Evolutionary conservation across 2,888 invertebrate genomes (phyloP), one percentile per base, ranked within the genome.

Genomic region (Copidosoma aretas): DNA sequence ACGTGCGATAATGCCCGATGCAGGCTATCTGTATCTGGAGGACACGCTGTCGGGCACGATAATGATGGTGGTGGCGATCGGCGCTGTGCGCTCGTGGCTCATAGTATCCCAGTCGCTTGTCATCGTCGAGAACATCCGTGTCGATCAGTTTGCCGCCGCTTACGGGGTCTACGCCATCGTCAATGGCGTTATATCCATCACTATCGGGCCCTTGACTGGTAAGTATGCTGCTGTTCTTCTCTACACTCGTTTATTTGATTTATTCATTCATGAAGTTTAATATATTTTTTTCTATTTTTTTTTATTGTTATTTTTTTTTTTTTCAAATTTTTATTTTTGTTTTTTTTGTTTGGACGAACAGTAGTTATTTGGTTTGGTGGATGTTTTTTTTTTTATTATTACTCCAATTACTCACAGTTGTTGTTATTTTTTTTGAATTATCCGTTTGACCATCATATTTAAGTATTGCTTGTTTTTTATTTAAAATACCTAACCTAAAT

Each of bases 141-240:
- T 89, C 1, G 89, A 91, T 60, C 86, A 90, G 75, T 92, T 91
- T 77, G 89, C 91, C 10, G 90, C 90, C 0, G 92, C 92, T 0
- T 88, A 91, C 76, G 91, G 92, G 0, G 82, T 93, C 52, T 91
- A 89, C 76, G 91, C 91, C 80, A 87, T 92, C 25, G 88, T 92
- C 68, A 90, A 89, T 71, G 93, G 92, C 1, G 84, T 88, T 32
- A 85, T 90, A 8, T 89, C 89, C 81, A 86, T 91, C 43, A 75
- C 89, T n/a, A 87, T 90, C 65, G 91, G 91, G 60, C 90, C 91
- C 1, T 79, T 91, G 67, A 88, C 90, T 75, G 91, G 92, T 87
- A 80, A 85, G 85, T 72, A 54, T 24, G 2, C 10, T 66, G 58
- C 12, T 41, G 17, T 21, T 17, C 21, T 32, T 41, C 41, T 54